Conservation (phyloP, 1,140 invertebrate genomes). For the Piezodorus guildinii region DNA sequence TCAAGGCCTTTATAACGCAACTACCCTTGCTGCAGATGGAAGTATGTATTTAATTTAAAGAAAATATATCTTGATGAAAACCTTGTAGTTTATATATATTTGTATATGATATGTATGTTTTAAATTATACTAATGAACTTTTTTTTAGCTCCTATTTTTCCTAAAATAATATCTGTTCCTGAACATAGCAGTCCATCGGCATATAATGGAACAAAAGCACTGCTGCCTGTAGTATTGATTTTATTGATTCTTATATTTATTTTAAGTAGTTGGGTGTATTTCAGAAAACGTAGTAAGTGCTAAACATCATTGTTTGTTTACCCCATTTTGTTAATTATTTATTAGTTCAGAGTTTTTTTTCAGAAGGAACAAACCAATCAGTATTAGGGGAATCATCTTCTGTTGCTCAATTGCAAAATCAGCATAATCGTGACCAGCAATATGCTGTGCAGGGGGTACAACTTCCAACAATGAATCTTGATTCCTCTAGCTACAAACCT, state of each 20-base stretch:
- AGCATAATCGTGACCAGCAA: constrained; percentile 60
- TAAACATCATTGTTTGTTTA: background rate
- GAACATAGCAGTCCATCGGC: background rate
- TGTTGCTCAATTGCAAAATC: constrained; percentile 59
- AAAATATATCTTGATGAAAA: too few species aligned
- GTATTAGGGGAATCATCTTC: constrained; percentile 42
- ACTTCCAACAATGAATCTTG: constrained; percentile 31
- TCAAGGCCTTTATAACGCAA: constrained; percentile 75
- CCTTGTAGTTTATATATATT: too few species aligned
- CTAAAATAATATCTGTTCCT: background rate
- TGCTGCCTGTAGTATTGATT: background rate
- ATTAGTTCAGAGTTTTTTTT: constrained; percentile 6
- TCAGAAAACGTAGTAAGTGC: constrained; percentile 7
- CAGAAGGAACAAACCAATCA: constrained; percentile 14
- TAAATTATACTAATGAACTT: background rate
- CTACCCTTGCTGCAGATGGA: constrained; percentile 60
- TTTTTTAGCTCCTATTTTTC: constrained; percentile 3
- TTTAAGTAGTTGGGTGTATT: background rate
- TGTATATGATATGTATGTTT: too few species aligned
- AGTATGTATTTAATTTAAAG: constrained; percentile 37
- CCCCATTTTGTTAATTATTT: constrained; percentile 31
- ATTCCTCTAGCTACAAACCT: constrained; percentile 41
- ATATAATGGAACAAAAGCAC: background rate
- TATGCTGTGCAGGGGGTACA: constrained; percentile 39
- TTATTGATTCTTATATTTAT: background rate